Evolutionary conservation across 1,140 invertebrate genomes (phyloP), one percentile per base, ranked within the genome.

Genomic region (Scaptomyza pallida): DNA sequence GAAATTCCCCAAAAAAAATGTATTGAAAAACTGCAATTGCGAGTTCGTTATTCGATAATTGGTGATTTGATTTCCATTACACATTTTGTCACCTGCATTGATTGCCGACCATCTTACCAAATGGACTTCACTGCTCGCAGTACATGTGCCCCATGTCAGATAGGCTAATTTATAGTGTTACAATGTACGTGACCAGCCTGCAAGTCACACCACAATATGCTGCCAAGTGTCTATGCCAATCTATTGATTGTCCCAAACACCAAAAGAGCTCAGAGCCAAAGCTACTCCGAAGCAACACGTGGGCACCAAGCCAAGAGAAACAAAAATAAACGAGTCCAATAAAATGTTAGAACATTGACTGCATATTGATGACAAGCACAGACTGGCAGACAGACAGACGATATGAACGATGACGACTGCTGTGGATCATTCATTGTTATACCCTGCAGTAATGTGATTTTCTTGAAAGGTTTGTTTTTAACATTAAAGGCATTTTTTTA

Each of bases 331-430:
- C 33, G 50, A 69, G 47, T 33, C 33, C 64, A 54, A 56, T 50
- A 47, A 64, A 67, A 50, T 57, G 63, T 69, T 79, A 85, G 80
- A 83, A 85, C 80, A 85, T 51, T 57, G 40, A 43, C 62, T 85
- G 80, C 80, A 83, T 86, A 86, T 85, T 85, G 81, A 86, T 86
- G 67, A 62, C 13, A 51, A n/a, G 10, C 23, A 5, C n/a, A n/a
- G n/a, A n/a, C n/a, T n/a, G n/a, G n/a, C 19, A 21, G 4, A 4
- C 55, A n/a, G n/a, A 17, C 19, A 30, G 26, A 47, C 37, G 33
- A 55, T 35, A 63, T 44, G 37, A 44, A 23, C 15, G 13, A 56
- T 57, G 43, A 48, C 47, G 13, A 33, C 8, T 13, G 26, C 35
- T 3, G 37, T 43, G 37, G 13, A 23, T 13, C 19, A 26, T 43